A percentile compares a stretch with the other conserved stretches of the same genome.
Evolutionary conservation across 2,113 vertebrate species (phyloP).

Genomic region (Australoheros scitulus): DNA sequence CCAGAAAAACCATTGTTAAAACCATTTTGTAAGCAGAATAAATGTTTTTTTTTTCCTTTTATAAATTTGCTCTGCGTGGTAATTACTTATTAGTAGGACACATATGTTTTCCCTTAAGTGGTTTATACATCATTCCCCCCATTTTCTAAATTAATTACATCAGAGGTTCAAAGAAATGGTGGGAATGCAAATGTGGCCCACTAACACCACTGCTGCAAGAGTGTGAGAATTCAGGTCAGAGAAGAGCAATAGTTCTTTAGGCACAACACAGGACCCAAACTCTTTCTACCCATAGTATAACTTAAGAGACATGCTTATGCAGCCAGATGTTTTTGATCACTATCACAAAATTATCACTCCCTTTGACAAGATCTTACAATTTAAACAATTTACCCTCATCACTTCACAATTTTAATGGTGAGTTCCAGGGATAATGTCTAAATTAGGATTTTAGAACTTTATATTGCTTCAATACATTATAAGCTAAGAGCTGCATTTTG

Average conservation of each 20-base stretch:
- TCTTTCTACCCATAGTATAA: constrained; percentile 7
- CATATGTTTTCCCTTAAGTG: constrained; percentile 61
- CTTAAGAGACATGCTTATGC: constrained; percentile 9
- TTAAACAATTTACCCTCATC: constrained; percentile 30
- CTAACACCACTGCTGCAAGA: constrained; percentile 53
- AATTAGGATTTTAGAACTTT: neutral
- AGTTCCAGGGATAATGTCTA: constrained; percentile 4
- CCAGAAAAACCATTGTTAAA: constrained; percentile 31
- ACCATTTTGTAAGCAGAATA: constrained; percentile 33
- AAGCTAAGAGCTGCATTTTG: neutral
- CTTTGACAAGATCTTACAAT: constrained; percentile 28
- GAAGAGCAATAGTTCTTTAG: constrained; percentile 34
- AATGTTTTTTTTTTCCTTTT: constrained; percentile 12
- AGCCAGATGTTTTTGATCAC: constrained; percentile 54
- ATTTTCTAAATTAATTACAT: constrained; percentile 72
- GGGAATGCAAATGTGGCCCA: constrained; percentile 68
- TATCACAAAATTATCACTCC: constrained; percentile 26
- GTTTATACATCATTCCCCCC: constrained; percentile 54
- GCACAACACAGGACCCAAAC: constrained; percentile 14
- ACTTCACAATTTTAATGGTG: constrained; percentile 33
- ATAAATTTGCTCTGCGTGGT: constrained; percentile 42
- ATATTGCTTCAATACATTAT: neutral
- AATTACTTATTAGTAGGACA: constrained; percentile 69
- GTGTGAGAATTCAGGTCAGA: constrained; percentile 65
- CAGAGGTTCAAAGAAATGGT: constrained; percentile 56